phyloP scores from a whole-genome alignment of 1,140 invertebrate genomes.

The Medauroidea extradentata region DNA sequence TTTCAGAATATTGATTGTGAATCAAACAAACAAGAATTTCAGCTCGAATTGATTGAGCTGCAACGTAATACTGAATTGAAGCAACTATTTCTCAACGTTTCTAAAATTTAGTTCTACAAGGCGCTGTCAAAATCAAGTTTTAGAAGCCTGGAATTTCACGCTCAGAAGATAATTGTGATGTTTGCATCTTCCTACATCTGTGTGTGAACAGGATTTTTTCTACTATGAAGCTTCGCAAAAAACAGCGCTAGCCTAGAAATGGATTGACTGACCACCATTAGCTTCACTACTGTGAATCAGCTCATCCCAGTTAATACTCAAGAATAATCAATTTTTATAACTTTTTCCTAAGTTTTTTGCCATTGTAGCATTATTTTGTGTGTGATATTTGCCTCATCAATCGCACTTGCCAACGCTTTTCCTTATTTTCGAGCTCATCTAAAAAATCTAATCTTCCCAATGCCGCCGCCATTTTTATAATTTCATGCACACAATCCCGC shows the following conservation, averaged over 20 bases:
- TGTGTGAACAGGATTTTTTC: background rate
- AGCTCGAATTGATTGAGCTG: conserved; percentile 2
- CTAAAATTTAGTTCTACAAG: conserved; percentile 2
- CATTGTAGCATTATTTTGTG: too few relatives aligned
- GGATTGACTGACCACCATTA: too few relatives aligned
- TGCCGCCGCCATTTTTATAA: too few relatives aligned
- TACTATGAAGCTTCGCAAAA: conserved; percentile 5
- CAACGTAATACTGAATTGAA: background rate
- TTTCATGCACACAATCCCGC: too few relatives aligned
- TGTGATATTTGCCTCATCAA: too few relatives aligned
- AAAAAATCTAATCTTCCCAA: too few relatives aligned
- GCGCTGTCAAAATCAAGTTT: conserved; percentile 1
- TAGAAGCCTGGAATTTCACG: background rate
- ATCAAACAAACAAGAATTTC: conserved; percentile 1
- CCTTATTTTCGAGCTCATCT: too few relatives aligned
- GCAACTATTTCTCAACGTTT: conserved; percentile 1
- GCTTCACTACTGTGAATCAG: background rate
- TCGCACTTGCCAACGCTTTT: too few relatives aligned
- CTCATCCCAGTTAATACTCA: background rate
- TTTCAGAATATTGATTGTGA: conserved; percentile 1
- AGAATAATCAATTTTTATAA: too few relatives aligned
- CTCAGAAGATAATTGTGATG: background rate
- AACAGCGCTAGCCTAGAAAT: too few relatives aligned
- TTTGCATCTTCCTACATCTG: background rate
- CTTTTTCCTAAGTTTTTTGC: too few relatives aligned